phyloP scores from a whole-genome alignment of 1,140 invertebrate genomes.

The Tyrophagus putrescentiae region DNA sequence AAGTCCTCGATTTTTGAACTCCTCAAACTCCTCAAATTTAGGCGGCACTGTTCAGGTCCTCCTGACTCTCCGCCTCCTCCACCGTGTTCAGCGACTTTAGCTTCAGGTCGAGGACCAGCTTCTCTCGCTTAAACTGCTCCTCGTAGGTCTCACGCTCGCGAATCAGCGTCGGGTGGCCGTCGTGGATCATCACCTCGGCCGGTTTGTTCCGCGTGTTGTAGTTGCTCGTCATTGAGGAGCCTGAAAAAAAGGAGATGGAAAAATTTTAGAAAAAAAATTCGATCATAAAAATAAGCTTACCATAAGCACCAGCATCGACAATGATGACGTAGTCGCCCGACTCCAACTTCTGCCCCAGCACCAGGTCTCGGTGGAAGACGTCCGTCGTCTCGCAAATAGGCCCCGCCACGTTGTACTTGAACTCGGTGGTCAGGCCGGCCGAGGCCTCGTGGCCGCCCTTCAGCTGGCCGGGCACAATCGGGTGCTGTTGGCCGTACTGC shows the following conservation, averaged over 20 bases:
- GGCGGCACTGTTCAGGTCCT: background rate
- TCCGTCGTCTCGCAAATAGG: constrained; percentile 38
- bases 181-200: constrained; percentile 33
- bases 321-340: constrained; percentile 32
- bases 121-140: constrained; percentile 21
- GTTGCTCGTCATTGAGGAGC: constrained; percentile 36
- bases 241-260: constrained; percentile 18
- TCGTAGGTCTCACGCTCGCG: constrained; percentile 31
- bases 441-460: constrained; percentile 17
- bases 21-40: background rate
- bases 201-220: constrained; percentile 36
- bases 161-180: constrained; percentile 29
- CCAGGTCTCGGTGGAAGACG: constrained; percentile 35
- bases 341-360: constrained; percentile 27
- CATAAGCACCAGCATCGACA: constrained; percentile 38
- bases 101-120: constrained; percentile 5
- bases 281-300: constrained; percentile 1
- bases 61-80: constrained; percentile 8
- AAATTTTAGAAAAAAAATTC: background rate
- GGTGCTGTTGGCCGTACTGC: constrained; percentile 35
- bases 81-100: constrained; percentile 7
- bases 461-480: constrained; percentile 28
- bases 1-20: background rate
- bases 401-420: constrained; percentile 35
- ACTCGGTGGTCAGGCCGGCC: background rate